These are phyloP conservation scores for Arctia plantaginis DNA, from an alignment of 2,888 invertebrate genomes.

Conservation along the genomic window DNA sequence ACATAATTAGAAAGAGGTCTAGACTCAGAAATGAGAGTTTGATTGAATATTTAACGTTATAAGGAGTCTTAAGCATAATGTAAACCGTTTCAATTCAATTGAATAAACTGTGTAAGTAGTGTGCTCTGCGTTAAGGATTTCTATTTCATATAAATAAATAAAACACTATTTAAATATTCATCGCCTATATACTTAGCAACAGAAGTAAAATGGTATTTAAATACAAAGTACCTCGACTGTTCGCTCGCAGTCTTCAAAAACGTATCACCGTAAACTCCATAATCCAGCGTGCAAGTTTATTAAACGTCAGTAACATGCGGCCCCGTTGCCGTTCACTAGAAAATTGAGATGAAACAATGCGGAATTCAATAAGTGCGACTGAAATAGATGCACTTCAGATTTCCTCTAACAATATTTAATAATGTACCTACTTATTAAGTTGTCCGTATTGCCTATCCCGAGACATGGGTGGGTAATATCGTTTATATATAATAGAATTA, in stretches of 20 bases:
- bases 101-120: not conserved
- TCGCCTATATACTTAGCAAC: not conserved
- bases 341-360: slow-evolving; percentile 66
- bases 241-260: slow-evolving; percentile 51
- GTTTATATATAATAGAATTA: slow-evolving; percentile 23
- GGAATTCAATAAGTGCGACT: slow-evolving; percentile 57
- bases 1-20: not conserved
- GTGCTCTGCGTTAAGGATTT: not conserved
- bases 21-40: not conserved
- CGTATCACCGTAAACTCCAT: slow-evolving; percentile 69
- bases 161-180: not conserved
- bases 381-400: slow-evolving; percentile 55
- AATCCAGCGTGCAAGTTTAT: slow-evolving; percentile 71
- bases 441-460: slow-evolving; percentile 26
- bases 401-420: slow-evolving; percentile 48
- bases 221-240: slow-evolving; percentile 22
- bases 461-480: slow-evolving; percentile 17
- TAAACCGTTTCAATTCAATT: not conserved
- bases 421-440: slow-evolving; percentile 55
- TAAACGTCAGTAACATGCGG: slow-evolving; percentile 76
- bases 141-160: not conserved
- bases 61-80: not conserved
- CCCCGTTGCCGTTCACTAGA: slow-evolving; percentile 54
- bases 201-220: not conserved
- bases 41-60: not conserved